These are phyloP conservation scores for Kradibia gibbosae DNA, from an alignment of 1,140 invertebrate species.

Conservation along the genomic window DNA sequence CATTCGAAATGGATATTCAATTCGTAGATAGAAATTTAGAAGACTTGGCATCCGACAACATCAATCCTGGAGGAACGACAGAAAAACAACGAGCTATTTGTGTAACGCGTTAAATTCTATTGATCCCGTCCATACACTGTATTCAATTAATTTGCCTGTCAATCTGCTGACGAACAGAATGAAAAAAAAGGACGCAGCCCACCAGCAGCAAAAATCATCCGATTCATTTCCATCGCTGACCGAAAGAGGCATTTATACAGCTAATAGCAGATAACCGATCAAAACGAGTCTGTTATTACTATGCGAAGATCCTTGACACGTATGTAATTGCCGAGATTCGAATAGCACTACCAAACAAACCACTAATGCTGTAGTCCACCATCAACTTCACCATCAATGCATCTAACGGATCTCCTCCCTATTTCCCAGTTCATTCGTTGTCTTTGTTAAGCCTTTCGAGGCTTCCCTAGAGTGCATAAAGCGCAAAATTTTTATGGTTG, in stretches of 20 bases:
- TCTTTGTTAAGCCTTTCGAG: not conserved
- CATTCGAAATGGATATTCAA: not conserved
- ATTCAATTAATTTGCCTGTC: conserved; percentile 44
- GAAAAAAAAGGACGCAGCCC: not conserved
- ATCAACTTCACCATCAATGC: not conserved
- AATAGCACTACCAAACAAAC: conserved; percentile 49
- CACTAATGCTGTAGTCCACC: not conserved
- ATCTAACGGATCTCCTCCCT: not conserved
- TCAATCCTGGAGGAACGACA: not conserved
- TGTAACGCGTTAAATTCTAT: conserved; percentile 4
- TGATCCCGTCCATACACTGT: not conserved
- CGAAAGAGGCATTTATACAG: not conserved
- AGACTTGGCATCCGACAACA: not conserved
- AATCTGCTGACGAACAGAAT: not conserved
- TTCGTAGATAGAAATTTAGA: not conserved
- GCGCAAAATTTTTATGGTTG: too few species aligned
- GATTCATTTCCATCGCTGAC: not conserved
- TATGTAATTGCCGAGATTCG: conserved; percentile 53
- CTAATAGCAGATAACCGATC: not conserved
- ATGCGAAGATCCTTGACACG: conserved; percentile 43
- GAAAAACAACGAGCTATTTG: not conserved
- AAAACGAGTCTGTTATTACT: conserved; percentile 39
- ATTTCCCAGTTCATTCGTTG: not conserved
- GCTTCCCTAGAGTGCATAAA: too few species aligned
- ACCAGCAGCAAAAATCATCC: not conserved